These are phyloP conservation scores for Drosophila lacicola DNA, from an alignment of 2,888 invertebrate genomes.

Conservation along the genomic window DNA sequence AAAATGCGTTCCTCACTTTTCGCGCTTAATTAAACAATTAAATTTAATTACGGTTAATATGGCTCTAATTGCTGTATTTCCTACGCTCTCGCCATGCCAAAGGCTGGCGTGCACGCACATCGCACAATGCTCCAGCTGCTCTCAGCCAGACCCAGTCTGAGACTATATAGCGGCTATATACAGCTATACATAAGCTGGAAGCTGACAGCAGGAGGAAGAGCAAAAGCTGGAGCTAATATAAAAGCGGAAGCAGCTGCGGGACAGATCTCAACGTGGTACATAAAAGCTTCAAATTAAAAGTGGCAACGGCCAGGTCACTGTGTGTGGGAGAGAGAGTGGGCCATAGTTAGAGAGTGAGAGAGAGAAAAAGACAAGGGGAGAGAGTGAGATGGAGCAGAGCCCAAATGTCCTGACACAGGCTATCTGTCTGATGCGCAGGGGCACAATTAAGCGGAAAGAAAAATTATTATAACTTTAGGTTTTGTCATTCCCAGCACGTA, in stretches of 20 bases:
- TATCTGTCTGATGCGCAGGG: constrained; percentile 70
- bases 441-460: constrained; percentile 83
- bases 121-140: constrained; percentile 44
- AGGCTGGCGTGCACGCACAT: constrained; percentile 64
- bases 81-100: constrained; percentile 68
- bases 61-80: constrained; percentile 85
- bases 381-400: constrained; percentile 19
- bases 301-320: constrained; percentile 63
- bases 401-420: constrained; percentile 53
- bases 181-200: constrained; percentile 21
- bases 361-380: constrained; percentile 1
- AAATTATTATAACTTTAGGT: constrained; percentile 83
- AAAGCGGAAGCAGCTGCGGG: constrained; percentile 8
- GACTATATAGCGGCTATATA: constrained; percentile 27
- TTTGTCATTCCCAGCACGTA: constrained; percentile 76
- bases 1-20: constrained; percentile 81
- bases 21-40: constrained; percentile 85
- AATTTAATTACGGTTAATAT: constrained; percentile 86
- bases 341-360: constrained; percentile 2
- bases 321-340: constrained; percentile 9
- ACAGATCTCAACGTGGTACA: constrained; percentile 51
- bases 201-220: constrained; percentile 9
- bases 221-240: constrained; percentile 5
- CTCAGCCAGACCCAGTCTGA: constrained; percentile 24
- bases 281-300: constrained; percentile 80